Evolutionary conservation across 2,797 vertebrate species (phyloP).

Genomic region (Oreochromis mossambicus): DNA sequence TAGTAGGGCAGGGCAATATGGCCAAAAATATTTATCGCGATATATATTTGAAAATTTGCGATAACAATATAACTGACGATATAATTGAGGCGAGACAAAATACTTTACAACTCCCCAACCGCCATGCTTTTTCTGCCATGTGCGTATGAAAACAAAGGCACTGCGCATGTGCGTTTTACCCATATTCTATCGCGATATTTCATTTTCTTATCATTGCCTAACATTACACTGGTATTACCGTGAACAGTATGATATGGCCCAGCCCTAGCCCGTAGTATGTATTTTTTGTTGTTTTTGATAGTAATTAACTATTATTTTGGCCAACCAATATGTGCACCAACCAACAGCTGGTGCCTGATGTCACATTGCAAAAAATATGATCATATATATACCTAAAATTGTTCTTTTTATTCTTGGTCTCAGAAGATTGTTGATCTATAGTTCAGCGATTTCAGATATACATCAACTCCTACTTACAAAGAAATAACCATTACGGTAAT

Average conservation of each 20-base stretch:
- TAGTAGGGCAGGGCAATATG: too few species aligned
- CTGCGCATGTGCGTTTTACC: too few species aligned
- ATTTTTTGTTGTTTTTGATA: neutral
- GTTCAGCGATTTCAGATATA: neutral
- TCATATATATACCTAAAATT: neutral
- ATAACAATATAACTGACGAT: too few species aligned
- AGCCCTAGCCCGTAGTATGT: neutral
- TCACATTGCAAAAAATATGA: neutral
- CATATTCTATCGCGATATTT: too few species aligned
- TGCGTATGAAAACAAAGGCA: neutral
- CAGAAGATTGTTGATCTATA: neutral
- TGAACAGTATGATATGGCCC: too few species aligned
- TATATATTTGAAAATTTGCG: too few species aligned
- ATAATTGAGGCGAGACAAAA: too few species aligned
- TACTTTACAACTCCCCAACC: too few species aligned
- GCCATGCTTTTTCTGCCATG: too few species aligned
- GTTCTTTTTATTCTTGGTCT: neutral
- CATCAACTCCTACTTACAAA: neutral
- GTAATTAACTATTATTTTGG: neutral
- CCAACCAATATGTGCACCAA: neutral
- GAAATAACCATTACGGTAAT: neutral
- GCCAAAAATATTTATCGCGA: too few species aligned
- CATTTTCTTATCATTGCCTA: too few species aligned
- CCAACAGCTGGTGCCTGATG: neutral
- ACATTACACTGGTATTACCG: too few species aligned